These are phyloP conservation scores for Ferrisia virgata DNA, from an alignment of 2,888 invertebrate genomes.

Conservation along the genomic window DNA sequence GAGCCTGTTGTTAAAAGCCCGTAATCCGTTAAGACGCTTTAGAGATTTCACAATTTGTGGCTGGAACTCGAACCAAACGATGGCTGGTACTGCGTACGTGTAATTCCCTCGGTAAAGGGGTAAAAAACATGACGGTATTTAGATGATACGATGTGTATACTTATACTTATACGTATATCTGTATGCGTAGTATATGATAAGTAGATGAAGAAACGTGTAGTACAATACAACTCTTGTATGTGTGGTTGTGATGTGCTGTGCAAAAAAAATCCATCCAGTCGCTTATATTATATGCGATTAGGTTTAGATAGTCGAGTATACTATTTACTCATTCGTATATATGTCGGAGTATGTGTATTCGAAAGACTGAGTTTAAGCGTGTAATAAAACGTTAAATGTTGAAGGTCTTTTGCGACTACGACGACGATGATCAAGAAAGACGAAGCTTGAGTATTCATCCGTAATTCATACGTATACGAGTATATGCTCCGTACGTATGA, in stretches of 20 bases:
- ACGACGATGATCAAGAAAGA: background rate
- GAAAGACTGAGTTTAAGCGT: background rate
- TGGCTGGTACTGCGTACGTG: too few relatives aligned
- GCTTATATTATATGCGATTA: too few relatives aligned
- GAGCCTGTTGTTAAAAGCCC: background rate
- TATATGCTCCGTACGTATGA: too few relatives aligned
- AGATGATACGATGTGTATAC: background rate
- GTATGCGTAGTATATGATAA: background rate
- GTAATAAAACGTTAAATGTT: background rate
- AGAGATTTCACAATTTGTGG: background rate
- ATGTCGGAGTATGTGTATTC: background rate
- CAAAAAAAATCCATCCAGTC: too few relatives aligned
- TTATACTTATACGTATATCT: background rate
- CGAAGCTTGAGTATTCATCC: background rate
- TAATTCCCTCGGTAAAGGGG: background rate
- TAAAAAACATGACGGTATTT: background rate
- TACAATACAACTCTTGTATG: too few relatives aligned
- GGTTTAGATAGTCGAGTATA: too few relatives aligned
- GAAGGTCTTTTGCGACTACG: background rate
- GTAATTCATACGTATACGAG: background rate
- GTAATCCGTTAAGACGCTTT: background rate
- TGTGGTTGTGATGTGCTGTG: too few relatives aligned
- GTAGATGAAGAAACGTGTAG: background rate
- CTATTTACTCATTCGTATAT: too few relatives aligned
- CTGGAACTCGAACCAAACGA: too few relatives aligned